Base-by-base conservation (phyloP, 2,888 invertebrate genomes). In the Hyppa rectilinea region DNA sequence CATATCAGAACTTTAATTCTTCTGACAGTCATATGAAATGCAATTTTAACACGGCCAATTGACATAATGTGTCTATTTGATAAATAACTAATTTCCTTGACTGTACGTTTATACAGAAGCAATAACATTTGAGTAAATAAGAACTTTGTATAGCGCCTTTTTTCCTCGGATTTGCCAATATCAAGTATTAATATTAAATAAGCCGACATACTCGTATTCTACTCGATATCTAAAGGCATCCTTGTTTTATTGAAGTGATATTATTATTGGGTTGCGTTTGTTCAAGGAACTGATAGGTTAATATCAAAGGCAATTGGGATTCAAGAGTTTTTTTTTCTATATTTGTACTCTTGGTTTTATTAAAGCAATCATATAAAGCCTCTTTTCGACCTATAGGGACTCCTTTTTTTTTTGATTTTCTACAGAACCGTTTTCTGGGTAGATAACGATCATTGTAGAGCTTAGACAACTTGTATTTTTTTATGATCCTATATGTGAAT, bases 111-210 rank as follows among this genome's bases (percentile, higher is more conserved):
- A 50, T 49, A 20, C 5, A 20, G 23, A 53, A 53, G 23, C 17
- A 23, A 29, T 40, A 20, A 12, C 40, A 20, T 58, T 40, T 43
- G 20, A 26, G 6, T 14, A n/a, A 34, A 36, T 61, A 36, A 26
- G 29, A 38, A 29, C 29, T n/a, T 26, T 40, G 7, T 34, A 0
- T 2, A 23, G n/a, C n/a, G 17, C 9, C 4, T 9, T 14, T 38
- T 6, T 36, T 14, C n/a, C 34, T 20, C 12, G 17, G 7, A 14
- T 66, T 36, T 26, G 12, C 23, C 14, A 64, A 63, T 38, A 23
- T 49, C 38, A 17, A 23, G 26, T 40, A 34, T 40, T 67, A 52
- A 66, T 66, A 56, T 49, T 49, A 49, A 56, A 69, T 69, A 56
- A 69, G 10, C 26, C 69, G 6, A 43, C n/a, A 40, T 29, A 56